Conservation (phyloP, 2,113 vertebrate genomes). For the Tapirus terrestris region DNA sequence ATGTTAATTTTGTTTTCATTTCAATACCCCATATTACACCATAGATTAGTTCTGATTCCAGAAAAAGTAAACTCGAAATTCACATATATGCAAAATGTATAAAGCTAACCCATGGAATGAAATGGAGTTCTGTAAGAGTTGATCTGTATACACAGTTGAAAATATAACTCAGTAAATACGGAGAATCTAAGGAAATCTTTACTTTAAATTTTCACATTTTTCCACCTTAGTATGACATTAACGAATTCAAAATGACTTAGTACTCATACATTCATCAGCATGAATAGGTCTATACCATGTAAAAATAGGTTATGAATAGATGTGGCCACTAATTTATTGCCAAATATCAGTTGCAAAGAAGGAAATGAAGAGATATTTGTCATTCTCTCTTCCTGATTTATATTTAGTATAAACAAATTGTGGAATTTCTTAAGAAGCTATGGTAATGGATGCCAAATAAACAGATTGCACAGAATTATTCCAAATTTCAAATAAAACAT, state of each 20-base stretch:
- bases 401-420: not conserved
- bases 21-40: not conserved
- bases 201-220: not conserved
- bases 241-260: conserved; percentile 40
- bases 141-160: not conserved
- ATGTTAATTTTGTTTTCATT: conserved; percentile 38
- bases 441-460: not conserved
- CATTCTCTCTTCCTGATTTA: not conserved
- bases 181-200: not conserved
- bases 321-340: not conserved
- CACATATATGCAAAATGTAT: not conserved
- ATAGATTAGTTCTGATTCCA: conserved; percentile 19
- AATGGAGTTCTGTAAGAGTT: not conserved
- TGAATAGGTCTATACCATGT: not conserved
- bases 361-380: not conserved
- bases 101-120: not conserved
- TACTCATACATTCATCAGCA: not conserved
- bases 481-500: not conserved
- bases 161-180: not conserved
- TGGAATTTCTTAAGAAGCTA: not conserved
- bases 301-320: conserved; percentile 15
- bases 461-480: not conserved
- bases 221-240: conserved; percentile 19
- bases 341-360: not conserved
- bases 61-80: not conserved